Percentiles rank a stretch among this genome's conserved stretches.
Conservation (phyloP, 2,797 vertebrate species). For the Astyanax mexicanus region DNA sequence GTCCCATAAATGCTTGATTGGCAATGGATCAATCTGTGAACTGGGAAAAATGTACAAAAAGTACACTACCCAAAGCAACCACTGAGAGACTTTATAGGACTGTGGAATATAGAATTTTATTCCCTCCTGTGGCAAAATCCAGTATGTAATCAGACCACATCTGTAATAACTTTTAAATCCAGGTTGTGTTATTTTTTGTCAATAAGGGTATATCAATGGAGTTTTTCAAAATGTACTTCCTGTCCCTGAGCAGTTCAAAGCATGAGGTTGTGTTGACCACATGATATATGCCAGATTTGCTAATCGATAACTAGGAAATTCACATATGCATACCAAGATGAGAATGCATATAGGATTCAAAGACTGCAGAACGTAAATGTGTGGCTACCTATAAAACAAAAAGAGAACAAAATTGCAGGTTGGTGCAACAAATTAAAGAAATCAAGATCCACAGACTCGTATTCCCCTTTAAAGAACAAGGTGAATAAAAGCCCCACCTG, state of each 20-base stretch:
- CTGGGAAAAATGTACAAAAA: too few relatives aligned
- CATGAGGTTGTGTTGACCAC: constrained; percentile 68
- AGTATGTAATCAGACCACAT: too few relatives aligned
- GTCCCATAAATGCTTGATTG: too few relatives aligned
- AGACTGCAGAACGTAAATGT: constrained; percentile 82
- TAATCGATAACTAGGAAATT: constrained; percentile 57
- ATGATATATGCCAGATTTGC: constrained; percentile 62
- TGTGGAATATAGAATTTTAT: too few relatives aligned
- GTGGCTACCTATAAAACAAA: constrained; percentile 69
- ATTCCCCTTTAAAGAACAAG: constrained; percentile 99
- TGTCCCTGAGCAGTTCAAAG: constrained; percentile 62
- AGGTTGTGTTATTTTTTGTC: too few relatives aligned
- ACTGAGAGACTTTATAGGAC: too few relatives aligned
- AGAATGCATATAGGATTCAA: constrained; percentile 77
- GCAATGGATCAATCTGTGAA: too few relatives aligned
- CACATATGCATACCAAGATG: constrained; percentile 72
- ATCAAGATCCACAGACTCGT: constrained; percentile 79
- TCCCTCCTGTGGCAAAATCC: too few relatives aligned
- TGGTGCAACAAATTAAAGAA: constrained; percentile 76
- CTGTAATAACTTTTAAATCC: too few relatives aligned
- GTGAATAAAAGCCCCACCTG: constrained; percentile 95
- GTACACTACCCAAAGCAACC: too few relatives aligned
- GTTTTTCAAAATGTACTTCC: neutral
- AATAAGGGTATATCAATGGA: too few relatives aligned
- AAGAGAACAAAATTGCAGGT: constrained; percentile 60